Conservation (phyloP, 2,888 invertebrate species). For the Hemaris fuciformis region DNA sequence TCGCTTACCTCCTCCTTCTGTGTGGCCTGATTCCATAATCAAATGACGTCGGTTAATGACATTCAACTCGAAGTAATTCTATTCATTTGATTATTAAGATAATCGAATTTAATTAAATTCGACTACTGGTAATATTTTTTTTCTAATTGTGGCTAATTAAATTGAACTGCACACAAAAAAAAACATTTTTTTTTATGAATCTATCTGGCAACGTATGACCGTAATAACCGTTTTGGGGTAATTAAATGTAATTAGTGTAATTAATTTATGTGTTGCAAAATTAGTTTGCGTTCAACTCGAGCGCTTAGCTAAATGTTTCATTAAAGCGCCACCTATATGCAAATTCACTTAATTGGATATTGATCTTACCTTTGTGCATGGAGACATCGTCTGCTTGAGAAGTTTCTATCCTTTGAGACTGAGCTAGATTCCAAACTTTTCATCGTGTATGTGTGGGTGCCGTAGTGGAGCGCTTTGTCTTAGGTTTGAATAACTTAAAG, state of each 20-base stretch:
- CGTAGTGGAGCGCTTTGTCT: neutral
- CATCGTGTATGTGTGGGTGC: neutral
- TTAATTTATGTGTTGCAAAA: neutral
- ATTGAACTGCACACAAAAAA: no score
- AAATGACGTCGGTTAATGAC: no score
- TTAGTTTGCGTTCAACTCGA: neutral
- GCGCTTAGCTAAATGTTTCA: constrained; percentile 6
- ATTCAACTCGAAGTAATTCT: no score
- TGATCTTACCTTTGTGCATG: constrained; percentile 3
- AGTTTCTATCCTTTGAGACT: neutral
- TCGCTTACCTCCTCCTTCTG: no score
- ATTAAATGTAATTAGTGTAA: neutral
- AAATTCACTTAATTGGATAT: constrained; percentile 6
- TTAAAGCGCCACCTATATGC: neutral
- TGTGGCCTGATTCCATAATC: no score
- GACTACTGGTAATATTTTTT: no score
- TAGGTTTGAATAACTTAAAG: neutral
- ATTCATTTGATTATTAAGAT: no score
- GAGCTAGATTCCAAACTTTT: neutral
- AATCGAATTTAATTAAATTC: no score
- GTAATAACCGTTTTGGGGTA: no score
- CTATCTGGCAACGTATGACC: no score
- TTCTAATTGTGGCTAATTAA: no score
- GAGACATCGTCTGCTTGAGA: neutral
- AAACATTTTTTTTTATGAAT: no score